Conservation (phyloP, 92 coral and sea anemone genomes). For the Zoanthus gigantus region DNA sequence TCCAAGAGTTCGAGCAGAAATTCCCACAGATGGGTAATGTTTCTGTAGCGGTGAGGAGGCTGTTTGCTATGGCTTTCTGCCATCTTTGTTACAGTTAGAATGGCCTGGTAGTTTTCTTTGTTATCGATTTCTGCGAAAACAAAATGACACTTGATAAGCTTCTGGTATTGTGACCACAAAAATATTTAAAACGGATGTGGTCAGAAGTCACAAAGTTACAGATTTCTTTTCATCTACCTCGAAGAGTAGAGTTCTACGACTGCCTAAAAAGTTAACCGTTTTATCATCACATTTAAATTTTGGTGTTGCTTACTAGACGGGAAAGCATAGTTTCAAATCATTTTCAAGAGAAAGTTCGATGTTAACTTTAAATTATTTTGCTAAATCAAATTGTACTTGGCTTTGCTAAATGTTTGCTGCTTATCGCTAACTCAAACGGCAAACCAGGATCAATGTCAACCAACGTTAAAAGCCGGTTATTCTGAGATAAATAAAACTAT, state of each 20-base stretch:
- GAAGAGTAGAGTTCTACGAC: neutral
- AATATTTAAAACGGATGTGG: neutral
- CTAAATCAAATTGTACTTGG: neutral
- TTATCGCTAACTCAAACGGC: neutral
- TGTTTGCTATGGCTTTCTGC: neutral
- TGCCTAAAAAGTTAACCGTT: neutral
- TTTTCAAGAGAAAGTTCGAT: neutral
- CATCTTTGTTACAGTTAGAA: neutral
- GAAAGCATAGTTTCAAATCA: neutral
- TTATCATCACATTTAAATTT: neutral
- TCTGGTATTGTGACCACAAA: neutral
- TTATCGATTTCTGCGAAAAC: conserved; percentile 13
- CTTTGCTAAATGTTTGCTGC: neutral
- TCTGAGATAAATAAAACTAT: neutral
- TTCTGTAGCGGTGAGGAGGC: conserved; percentile 69
- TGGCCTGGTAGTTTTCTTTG: conserved; percentile 6
- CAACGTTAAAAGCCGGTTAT: neutral
- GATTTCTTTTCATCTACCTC: neutral
- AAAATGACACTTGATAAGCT: neutral
- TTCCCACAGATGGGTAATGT: conserved; percentile 95
- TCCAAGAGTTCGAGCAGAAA: conserved; percentile 82
- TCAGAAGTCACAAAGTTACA: neutral
- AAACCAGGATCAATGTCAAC: too few relatives aligned
- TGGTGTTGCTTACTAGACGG: neutral
- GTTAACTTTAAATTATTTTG: neutral